phyloP scores from a whole-genome alignment of 2,888 invertebrate genomes.

The Disparrhopalites patrizii region DNA sequence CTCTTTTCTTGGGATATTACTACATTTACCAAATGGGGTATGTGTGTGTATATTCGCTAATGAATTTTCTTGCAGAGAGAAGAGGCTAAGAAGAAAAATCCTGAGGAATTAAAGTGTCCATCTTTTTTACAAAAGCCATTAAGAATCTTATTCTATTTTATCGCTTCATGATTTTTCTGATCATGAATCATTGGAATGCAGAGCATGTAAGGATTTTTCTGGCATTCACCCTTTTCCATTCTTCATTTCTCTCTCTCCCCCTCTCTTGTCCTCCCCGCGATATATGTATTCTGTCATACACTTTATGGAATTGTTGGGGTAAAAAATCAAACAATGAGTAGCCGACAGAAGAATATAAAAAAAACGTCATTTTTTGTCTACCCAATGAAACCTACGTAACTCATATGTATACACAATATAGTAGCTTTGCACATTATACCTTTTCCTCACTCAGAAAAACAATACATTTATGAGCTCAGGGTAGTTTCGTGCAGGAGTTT shows the following conservation, averaged over 20 bases:
- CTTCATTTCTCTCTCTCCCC: no score
- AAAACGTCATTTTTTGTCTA: no score
- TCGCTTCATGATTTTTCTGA: neutral
- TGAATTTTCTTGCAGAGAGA: no score
- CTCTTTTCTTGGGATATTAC: no score
- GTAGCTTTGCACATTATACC: no score
- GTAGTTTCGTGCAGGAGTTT: constrained; percentile 16
- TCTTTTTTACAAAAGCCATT: neutral
- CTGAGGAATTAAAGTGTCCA: neutral
- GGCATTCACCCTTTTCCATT: no score
- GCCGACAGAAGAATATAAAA: neutral
- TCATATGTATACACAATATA: neutral
- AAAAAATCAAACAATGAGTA: constrained; percentile 4
- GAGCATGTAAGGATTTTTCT: neutral
- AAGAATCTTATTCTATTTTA: constrained; percentile 9
- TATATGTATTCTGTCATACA: neutral
- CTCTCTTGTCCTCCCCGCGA: neutral
- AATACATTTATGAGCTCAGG: no score
- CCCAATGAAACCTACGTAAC: no score
- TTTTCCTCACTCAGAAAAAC: neutral
- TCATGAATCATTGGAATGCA: constrained; percentile 9
- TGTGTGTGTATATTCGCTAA: no score
- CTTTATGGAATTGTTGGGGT: neutral
- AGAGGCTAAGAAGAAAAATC: no score
- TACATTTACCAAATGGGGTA: no score